These are phyloP conservation scores for Drosophila infuscata DNA, from an alignment of 2,888 invertebrate species.

Conservation along the genomic window DNA sequence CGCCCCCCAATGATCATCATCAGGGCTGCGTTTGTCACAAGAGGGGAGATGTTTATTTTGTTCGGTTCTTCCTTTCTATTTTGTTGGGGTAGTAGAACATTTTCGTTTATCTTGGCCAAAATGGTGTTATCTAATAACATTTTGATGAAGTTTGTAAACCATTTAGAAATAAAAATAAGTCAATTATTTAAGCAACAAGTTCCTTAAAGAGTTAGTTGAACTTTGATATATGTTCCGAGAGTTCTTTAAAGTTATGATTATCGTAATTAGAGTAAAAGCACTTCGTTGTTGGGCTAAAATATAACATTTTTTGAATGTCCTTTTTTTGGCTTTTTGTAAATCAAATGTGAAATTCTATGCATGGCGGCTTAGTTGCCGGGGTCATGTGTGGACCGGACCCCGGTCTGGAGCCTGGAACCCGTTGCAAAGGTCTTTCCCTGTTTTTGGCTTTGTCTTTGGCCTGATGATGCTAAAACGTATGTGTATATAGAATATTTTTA, in stretches of 20 bases:
- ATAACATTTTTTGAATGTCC: background rate
- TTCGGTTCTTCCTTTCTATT: background rate
- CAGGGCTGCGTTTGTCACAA: slow-evolving; percentile 58
- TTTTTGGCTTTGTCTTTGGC: slow-evolving; percentile 47
- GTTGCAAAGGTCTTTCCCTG: slow-evolving; percentile 29
- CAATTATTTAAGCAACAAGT: background rate
- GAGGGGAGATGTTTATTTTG: slow-evolving; percentile 18
- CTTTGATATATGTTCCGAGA: fast-evolving
- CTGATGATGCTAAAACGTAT: slow-evolving; percentile 21
- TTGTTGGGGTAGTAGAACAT: slow-evolving; percentile 37
- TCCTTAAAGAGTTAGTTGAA: background rate
- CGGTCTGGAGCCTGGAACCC: slow-evolving; percentile 6
- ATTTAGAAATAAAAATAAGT: background rate
- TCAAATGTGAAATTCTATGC: slow-evolving; percentile 70
- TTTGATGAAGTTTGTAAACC: slow-evolving; percentile 2
- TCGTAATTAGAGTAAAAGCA: slow-evolving; percentile 25
- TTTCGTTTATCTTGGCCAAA: slow-evolving; percentile 22
- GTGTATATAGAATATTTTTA: slow-evolving; percentile 1
- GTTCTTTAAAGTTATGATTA: background rate
- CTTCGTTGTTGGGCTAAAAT: slow-evolving; percentile 16
- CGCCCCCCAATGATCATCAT: slow-evolving; percentile 23
- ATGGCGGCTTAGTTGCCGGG: slow-evolving; percentile 55
- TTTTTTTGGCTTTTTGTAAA: slow-evolving; percentile 35
- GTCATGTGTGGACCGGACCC: slow-evolving; percentile 15
- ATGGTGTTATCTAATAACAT: slow-evolving; percentile 8